phyloP scores from a whole-genome alignment of 2,113 vertebrate species.

The Anthoscopus minutus region DNA sequence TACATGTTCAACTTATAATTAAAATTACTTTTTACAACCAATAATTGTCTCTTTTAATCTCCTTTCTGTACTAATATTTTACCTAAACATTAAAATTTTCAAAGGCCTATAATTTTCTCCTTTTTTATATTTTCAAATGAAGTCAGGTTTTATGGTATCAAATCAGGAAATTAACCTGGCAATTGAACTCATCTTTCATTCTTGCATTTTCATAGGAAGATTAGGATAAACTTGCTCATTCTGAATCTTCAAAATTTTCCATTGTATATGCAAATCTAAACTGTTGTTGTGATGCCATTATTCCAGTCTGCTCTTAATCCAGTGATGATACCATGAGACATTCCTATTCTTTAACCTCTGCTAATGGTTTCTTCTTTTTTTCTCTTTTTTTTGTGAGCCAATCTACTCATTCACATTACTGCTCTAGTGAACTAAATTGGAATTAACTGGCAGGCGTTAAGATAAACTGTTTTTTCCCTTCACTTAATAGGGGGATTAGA shows the following conservation, averaged over 20 bases:
- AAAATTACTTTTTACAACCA: not conserved
- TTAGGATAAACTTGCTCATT: not conserved
- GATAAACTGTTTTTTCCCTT: not conserved
- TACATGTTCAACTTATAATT: not conserved
- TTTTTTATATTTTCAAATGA: not conserved
- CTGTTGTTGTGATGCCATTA: not conserved
- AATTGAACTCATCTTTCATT: not conserved
- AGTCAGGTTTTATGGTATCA: not conserved
- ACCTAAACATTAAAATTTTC: not conserved
- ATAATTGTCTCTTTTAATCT: not conserved
- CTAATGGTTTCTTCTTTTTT: not conserved
- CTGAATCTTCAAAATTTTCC: not conserved
- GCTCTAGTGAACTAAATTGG: not conserved
- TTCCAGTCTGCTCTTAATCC: not conserved
- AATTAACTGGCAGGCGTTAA: not conserved
- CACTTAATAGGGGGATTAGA: not conserved
- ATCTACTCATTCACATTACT: not conserved
- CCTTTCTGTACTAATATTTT: not conserved
- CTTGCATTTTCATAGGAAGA: not conserved
- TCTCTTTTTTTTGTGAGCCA: not conserved
- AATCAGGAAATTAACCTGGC: not conserved
- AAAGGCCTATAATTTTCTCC: not conserved
- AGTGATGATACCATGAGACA: not conserved
- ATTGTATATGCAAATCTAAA: not conserved
- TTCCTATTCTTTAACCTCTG: not conserved